A percentile compares a stretch with the other conserved stretches of the same genome.
These are phyloP conservation scores for Nothoprocta perdicaria DNA, from an alignment of 2,113 vertebrate genomes.

Conservation along the genomic window DNA sequence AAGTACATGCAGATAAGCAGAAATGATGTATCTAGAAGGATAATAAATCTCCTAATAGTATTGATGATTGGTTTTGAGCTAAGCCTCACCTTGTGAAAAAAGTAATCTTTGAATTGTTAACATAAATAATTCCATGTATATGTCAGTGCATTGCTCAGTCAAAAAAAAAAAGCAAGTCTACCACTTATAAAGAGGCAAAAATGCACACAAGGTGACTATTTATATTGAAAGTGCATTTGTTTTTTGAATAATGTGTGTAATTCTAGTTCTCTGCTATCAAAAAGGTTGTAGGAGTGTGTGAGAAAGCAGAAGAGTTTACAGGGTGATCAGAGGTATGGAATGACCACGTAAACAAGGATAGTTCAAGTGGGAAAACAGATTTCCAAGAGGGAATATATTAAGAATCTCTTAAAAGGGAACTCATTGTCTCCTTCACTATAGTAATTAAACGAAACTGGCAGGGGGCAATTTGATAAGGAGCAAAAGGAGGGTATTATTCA, in stretches of 20 bases:
- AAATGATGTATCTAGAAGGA: not conserved
- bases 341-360: not conserved
- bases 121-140: not conserved
- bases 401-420: not conserved
- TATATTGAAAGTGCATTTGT: not conserved
- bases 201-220: not conserved
- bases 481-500: not conserved
- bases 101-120: not conserved
- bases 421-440: not conserved
- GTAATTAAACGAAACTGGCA: not conserved
- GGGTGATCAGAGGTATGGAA: not conserved
- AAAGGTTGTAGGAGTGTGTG: not conserved
- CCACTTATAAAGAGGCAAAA: not conserved
- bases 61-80: not conserved
- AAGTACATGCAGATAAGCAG: not conserved
- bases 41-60: not conserved
- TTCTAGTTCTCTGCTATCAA: not conserved
- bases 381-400: not conserved
- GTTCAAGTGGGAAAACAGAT: not conserved
- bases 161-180: not conserved
- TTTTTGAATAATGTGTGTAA: not conserved
- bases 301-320: not conserved
- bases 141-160: not conserved
- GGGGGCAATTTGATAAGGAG: not conserved
- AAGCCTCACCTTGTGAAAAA: not conserved